These are phyloP conservation scores for Micropterix aruncella DNA, from an alignment of 2,888 invertebrate genomes.

Conservation along the genomic window DNA sequence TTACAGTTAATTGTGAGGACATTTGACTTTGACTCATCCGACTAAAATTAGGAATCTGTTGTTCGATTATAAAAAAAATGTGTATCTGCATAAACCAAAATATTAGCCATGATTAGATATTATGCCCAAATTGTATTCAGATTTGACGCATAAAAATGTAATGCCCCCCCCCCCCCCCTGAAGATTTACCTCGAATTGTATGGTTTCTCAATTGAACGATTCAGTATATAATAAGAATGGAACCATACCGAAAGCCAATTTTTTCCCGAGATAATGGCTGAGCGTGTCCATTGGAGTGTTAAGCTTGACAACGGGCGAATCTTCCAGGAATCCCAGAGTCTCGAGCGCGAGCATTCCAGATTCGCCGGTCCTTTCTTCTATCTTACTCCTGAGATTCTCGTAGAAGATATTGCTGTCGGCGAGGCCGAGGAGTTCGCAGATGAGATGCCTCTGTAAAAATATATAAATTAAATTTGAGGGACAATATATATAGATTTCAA, in stretches of 20 bases:
- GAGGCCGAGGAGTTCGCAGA: constrained; percentile 75
- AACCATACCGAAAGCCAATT: constrained; percentile 55
- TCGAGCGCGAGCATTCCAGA: constrained; percentile 64
- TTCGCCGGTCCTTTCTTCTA: constrained; percentile 66
- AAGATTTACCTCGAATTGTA: background rate
- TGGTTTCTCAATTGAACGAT: background rate
- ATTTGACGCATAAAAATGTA: background rate
- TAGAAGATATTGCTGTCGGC: constrained; percentile 79
- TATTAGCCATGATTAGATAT: background rate
- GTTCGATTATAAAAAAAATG: too few relatives aligned
- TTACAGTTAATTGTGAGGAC: too few relatives aligned
- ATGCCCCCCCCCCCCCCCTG: too few relatives aligned
- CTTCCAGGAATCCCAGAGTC: constrained; percentile 76
- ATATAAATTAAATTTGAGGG: too few relatives aligned
- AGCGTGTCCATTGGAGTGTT: constrained; percentile 87
- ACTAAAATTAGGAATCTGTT: too few relatives aligned
- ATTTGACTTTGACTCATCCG: too few relatives aligned
- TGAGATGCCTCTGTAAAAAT: constrained; percentile 72
- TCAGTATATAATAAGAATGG: background rate
- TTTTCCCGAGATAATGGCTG: constrained; percentile 74
- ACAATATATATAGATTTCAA: too few relatives aligned
- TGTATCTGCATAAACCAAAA: too few relatives aligned
- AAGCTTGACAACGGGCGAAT: constrained; percentile 66
- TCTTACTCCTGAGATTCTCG: constrained; percentile 77
- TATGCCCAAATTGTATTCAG: constrained; percentile 1